Base-by-base conservation (phyloP, 1,140 invertebrate genomes). In the Halyomorpha halys region DNA sequence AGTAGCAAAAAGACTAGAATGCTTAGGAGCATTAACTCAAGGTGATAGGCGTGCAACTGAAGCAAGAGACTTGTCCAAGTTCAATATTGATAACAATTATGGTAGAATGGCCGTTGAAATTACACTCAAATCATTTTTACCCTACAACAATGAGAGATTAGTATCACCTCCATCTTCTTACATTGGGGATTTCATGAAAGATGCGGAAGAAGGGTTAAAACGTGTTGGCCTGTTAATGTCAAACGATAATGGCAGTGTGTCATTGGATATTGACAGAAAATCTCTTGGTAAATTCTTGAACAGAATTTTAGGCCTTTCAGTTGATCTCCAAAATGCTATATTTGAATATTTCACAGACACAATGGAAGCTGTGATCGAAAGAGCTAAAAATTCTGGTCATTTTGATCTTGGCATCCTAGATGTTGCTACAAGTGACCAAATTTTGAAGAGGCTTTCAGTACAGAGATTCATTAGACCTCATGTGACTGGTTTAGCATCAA, bases 221-320 rank as follows among this genome's bases (percentile, higher is more conserved):
- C 94, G 93, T 44, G 94, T 97, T 56, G 94, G 94, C 13, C 77
- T 97, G 51, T 91, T 97, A 64, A 85, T 85, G 56, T 88, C 91
- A 72, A 90, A 86, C 73, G 89, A 91, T 71, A 80, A 78, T 25
- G 89, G 87, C 15, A 79, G 87, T 16, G 79, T 92, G 23, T 84
- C 84, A 23, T 74, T 96, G 0, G 94, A 98, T 70, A 97, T 97
- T 77, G 95, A 98, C 70, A 94, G 94, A 73, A 92, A 92, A 73
- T 97, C 96, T 74, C 97, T 99, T 81, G 92, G 91, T 65, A 98
- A 98, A 78, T 99, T 99, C 78, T 81, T 99, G n/a, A 99, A 99
- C 74, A 80, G 97, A 68, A 94, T 99, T 69, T 80, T 99, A 16
- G 97, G 97, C 19, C 92, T 98, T 84, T 91, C 91, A 0, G 96